A percentile compares a stretch with the other conserved stretches of the same genome.
phyloP scores from a whole-genome alignment of 2,797 vertebrate genomes.

The Falco biarmicus region DNA sequence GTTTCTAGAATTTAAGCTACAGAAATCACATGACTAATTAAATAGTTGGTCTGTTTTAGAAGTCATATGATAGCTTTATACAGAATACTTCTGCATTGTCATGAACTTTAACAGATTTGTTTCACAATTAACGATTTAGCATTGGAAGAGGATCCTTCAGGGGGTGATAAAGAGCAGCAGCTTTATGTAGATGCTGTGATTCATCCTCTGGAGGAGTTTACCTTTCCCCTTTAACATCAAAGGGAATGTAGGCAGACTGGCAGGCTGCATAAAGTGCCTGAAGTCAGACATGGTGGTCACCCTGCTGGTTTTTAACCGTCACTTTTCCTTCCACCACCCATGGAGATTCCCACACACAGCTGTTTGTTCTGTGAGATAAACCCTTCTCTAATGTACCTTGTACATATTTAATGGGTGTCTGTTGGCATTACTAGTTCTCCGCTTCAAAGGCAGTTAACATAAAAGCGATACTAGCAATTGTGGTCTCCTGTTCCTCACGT shows the following conservation, averaged over 20 bases:
- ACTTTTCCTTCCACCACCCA: background rate
- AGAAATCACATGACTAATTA: background rate
- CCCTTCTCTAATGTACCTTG: background rate
- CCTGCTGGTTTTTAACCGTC: background rate
- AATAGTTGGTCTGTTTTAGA: background rate
- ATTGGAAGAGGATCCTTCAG: background rate
- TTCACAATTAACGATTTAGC: background rate
- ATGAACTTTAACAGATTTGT: slow-evolving; percentile 4
- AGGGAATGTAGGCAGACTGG: background rate
- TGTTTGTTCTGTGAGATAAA: background rate
- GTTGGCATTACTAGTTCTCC: background rate
- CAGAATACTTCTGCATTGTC: background rate
- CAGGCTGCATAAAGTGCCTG: background rate
- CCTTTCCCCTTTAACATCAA: background rate
- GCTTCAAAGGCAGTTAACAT: background rate
- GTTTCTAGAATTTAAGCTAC: background rate
- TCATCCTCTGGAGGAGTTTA: slow-evolving; percentile 7
- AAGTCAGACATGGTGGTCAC: background rate
- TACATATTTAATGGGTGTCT: background rate
- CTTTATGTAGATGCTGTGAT: slow-evolving; percentile 44
- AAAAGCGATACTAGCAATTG: background rate
- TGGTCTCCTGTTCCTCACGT: background rate
- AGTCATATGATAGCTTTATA: background rate
- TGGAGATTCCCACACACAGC: background rate
- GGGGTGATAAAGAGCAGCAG: background rate